Percentiles rank a stretch among this genome's conserved stretches.
These are phyloP conservation scores for Neomonachus schauinslandi DNA, from an alignment of 2,113 vertebrate genomes.

Conservation along the genomic window DNA sequence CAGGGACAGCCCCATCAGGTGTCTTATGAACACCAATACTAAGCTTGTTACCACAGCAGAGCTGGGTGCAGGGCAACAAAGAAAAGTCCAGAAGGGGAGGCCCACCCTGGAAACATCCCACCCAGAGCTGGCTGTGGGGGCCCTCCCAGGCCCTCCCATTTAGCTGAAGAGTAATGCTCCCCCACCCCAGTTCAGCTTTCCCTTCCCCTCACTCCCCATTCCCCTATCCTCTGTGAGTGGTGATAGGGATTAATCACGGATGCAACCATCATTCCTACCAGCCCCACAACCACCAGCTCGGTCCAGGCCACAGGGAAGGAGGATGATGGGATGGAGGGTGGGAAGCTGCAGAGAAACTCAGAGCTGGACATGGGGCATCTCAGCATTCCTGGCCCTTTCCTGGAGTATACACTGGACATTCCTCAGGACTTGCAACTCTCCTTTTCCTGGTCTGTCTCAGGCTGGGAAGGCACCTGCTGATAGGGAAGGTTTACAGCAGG, in stretches of 20 bases:
- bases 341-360: not conserved
- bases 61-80: not conserved
- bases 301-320: not conserved
- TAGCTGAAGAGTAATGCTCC: not conserved
- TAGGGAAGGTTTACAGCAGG: not conserved
- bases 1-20: rapidly evolving
- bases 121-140: not conserved
- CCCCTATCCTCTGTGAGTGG: not conserved
- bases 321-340: not conserved
- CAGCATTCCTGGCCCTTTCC: not conserved
- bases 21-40: not conserved
- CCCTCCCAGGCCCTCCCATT: not conserved
- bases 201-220: too few species aligned
- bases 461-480: not conserved
- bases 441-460: not conserved
- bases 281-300: not conserved
- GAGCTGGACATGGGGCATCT: not conserved
- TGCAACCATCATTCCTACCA: not conserved
- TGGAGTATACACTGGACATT: not conserved
- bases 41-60: not conserved
- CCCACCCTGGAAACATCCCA: not conserved
- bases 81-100: not conserved
- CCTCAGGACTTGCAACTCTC: not conserved
- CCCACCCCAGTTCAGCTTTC: rapidly evolving
- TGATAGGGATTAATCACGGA: not conserved